Base-by-base conservation (phyloP, 2,797 vertebrate genomes). In the Intellagama lesueurii region DNA sequence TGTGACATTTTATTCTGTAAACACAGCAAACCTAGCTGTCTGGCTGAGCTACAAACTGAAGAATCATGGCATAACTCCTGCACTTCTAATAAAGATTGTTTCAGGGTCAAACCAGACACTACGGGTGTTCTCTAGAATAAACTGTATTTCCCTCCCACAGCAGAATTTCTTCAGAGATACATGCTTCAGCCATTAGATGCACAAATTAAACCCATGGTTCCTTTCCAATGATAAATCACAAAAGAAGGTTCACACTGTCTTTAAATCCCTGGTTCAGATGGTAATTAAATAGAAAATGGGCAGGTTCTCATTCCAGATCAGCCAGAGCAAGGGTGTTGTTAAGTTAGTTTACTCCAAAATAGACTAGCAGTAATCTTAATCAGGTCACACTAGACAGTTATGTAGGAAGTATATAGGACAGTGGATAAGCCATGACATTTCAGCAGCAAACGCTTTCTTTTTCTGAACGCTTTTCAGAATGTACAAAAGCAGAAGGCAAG, bases 1-100 rank as follows among this genome's bases (percentile, higher is more conserved):
- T 85, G 76, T 91, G 92, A 89, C 30, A 52, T 83, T 81, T 81
- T 52, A 60, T 85, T 81, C 30, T 81, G 8, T 69, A 82, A 90
- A 60, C 68, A 72, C 26, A 44, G 44, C 32, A 85, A 73, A 75
- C 22, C 17, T 28, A 83, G 47, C 30, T 22, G 56, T 40, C 9
- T 6, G 30, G 30, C 47, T 44, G 4, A 14, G 56, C 28, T 32
- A 87, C 77, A 85, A 70, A 70, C 44, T 56, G 66, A 52, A 40
- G 5, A 79, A 28, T 81, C 8, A 44, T 17, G 40, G 49, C 5
- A 49, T 11, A 52, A 30, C 32, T 52, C 40, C 28, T 16, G 8
- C 30, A 9, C 4, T 17, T 82, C 70, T 82, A n/a, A 52, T 56
- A 72, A 7, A 70, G 75, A 40, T 17, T 64, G 19, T 64, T 19